Percentiles rank a stretch among this genome's conserved stretches.
phyloP scores from a whole-genome alignment of 2,797 vertebrate genomes.

The Manis pentadactyla region DNA sequence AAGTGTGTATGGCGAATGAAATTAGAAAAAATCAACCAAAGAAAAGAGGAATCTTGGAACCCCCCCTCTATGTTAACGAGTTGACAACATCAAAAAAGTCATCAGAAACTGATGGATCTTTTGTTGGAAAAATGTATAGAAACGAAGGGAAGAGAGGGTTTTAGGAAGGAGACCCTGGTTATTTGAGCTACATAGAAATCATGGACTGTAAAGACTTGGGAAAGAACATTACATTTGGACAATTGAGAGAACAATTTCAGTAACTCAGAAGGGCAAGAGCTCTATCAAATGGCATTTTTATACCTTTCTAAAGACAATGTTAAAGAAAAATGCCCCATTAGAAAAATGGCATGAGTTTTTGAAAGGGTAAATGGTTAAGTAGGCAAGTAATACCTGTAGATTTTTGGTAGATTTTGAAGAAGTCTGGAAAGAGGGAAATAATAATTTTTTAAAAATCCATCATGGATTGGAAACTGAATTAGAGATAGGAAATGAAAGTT shows the following conservation, averaged over 20 bases:
- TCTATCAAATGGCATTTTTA: background rate
- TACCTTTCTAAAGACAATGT: background rate
- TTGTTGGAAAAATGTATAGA: background rate
- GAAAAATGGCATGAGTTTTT: background rate
- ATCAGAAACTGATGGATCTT: background rate
- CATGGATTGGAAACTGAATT: background rate
- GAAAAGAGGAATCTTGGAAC: background rate
- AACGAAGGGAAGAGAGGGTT: background rate
- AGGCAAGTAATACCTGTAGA: background rate
- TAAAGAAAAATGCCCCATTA: background rate
- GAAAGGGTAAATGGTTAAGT: background rate
- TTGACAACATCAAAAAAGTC: background rate
- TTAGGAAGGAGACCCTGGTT: background rate
- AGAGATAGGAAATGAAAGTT: background rate
- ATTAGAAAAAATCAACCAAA: background rate
- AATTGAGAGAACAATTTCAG: background rate
- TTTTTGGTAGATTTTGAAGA: slow-evolving; percentile 38
- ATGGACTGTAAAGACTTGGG: background rate
- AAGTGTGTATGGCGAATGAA: background rate
- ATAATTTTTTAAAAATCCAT: background rate
- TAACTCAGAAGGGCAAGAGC: background rate
- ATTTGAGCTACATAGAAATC: background rate
- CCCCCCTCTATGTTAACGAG: background rate
- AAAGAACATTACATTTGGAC: background rate
- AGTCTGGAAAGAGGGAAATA: background rate